Evolutionary conservation across 2,888 invertebrate species (phyloP).

Genomic region (Epinotia demarniana): DNA sequence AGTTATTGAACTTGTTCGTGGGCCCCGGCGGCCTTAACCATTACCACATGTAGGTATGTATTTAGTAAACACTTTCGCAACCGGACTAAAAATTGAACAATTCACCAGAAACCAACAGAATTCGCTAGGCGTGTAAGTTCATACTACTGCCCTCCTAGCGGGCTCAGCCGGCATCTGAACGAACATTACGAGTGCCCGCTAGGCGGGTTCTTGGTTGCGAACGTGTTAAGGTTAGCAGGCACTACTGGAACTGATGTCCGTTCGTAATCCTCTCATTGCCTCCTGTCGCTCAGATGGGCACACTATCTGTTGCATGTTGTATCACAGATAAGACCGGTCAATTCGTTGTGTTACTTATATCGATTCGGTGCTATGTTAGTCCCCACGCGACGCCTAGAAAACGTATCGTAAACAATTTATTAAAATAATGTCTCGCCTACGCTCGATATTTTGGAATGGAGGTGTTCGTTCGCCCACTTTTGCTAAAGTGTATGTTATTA

Average conservation of each 20-base stretch:
- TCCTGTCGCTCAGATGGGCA: not conserved
- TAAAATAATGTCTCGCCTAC: slow-evolving; percentile 68
- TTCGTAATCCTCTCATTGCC: not conserved
- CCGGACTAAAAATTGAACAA: too few relatives aligned
- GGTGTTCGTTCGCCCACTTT: slow-evolving; percentile 75
- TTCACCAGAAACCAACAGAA: too few relatives aligned
- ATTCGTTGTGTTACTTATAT: not conserved
- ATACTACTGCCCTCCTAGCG: too few relatives aligned
- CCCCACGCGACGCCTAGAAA: slow-evolving; percentile 44
- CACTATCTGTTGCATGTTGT: not conserved
- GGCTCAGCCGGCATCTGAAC: too few relatives aligned
- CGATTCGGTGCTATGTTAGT: not conserved
- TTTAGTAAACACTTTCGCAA: too few relatives aligned
- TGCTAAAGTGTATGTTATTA: slow-evolving; percentile 50
- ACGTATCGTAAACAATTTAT: slow-evolving; percentile 58
- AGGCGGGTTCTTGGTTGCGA: too few relatives aligned
- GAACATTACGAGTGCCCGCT: too few relatives aligned
- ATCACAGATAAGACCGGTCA: not conserved
- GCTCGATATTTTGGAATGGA: slow-evolving; percentile 75
- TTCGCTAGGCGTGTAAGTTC: too few relatives aligned
- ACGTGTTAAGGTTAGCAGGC: too few relatives aligned
- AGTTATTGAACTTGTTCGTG: too few relatives aligned
- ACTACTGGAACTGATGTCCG: not conserved
- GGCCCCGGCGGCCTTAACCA: too few relatives aligned
- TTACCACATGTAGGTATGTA: too few relatives aligned